Evolutionary conservation across 2,888 invertebrate genomes (phyloP).

Genomic region (Coleophora deauratella): DNA sequence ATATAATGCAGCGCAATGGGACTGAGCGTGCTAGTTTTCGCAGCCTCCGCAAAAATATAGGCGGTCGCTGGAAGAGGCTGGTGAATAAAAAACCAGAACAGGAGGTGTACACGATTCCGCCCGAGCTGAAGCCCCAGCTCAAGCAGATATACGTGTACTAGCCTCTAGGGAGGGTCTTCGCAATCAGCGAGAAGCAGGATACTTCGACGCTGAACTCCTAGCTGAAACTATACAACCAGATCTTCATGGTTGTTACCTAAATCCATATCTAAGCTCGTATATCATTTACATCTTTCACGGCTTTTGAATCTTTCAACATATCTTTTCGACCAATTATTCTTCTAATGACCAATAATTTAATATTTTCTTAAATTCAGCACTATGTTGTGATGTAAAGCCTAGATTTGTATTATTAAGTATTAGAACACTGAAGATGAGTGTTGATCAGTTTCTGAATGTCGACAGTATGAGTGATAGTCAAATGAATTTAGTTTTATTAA

Average conservation of each 20-base stretch:
- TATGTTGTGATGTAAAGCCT: conserved; percentile 67
- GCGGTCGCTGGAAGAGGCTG: conserved; percentile 88
- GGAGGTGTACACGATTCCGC: conserved; percentile 88
- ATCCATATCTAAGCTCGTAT: conserved; percentile 61
- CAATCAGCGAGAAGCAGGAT: conserved; percentile 55
- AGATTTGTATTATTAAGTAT: conserved; percentile 73
- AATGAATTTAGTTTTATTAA: conserved; percentile 67
- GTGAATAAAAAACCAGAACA: conserved; percentile 88
- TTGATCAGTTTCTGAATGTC: conserved; percentile 51
- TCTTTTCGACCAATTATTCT: conserved; percentile 66
- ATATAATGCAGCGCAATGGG: conserved; percentile 81
- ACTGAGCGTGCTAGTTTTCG: conserved; percentile 85
- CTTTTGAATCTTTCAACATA: conserved; percentile 57
- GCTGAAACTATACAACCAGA: conserved; percentile 46
- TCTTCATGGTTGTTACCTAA: conserved; percentile 49
- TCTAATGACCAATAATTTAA: conserved; percentile 47
- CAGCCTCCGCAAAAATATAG: conserved; percentile 89
- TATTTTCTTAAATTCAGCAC: conserved; percentile 53
- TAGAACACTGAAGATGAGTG: conserved; percentile 60
- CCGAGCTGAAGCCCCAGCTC: conserved; percentile 89
- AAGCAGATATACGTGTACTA: conserved; percentile 92
- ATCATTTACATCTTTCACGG: conserved; percentile 43
- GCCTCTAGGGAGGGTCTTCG: conserved; percentile 28
- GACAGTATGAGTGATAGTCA: conserved; percentile 67
- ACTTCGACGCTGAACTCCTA: conserved; percentile 44